Conservation (phyloP, 2,888 invertebrate genomes). For the Diabrotica balteata region DNA sequence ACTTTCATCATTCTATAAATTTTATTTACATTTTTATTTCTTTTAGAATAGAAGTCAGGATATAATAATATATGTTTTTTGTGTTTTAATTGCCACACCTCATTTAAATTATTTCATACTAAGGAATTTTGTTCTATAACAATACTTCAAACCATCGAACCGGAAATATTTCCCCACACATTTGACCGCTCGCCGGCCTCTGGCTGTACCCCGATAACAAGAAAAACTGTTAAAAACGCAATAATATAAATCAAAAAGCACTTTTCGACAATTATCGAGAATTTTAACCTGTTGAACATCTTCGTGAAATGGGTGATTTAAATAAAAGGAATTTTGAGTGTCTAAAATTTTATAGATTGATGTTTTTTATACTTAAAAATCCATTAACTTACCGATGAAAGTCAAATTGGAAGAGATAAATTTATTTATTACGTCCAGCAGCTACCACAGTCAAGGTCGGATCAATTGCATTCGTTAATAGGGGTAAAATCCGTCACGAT, state of each 20-base stretch:
- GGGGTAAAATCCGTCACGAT: no score
- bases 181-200: no score
- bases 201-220: neutral
- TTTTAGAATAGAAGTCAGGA: no score
- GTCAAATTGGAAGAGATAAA: conserved; percentile 23
- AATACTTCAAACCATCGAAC: no score
- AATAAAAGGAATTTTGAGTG: conserved; percentile 35
- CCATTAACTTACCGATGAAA: conserved; percentile 32
- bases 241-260: conserved; percentile 25
- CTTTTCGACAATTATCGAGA: conserved; percentile 19
- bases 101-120: no score
- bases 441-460: neutral
- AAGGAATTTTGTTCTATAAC: no score
- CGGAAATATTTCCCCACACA: no score
- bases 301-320: conserved; percentile 31
- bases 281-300: conserved; percentile 12
- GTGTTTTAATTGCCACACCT: no score
- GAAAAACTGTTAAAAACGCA: conserved; percentile 21
- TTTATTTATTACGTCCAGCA: conserved; percentile 27
- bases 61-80: no score
- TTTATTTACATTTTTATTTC: no score
- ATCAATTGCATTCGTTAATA: no score
- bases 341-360: conserved; percentile 32
- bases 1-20: no score
- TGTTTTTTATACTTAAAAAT: conserved; percentile 37